Evolutionary conservation across 2,113 vertebrate genomes (phyloP), one percentile per base, ranked within the genome.

Genomic region (Pycnonotus jocosus): DNA sequence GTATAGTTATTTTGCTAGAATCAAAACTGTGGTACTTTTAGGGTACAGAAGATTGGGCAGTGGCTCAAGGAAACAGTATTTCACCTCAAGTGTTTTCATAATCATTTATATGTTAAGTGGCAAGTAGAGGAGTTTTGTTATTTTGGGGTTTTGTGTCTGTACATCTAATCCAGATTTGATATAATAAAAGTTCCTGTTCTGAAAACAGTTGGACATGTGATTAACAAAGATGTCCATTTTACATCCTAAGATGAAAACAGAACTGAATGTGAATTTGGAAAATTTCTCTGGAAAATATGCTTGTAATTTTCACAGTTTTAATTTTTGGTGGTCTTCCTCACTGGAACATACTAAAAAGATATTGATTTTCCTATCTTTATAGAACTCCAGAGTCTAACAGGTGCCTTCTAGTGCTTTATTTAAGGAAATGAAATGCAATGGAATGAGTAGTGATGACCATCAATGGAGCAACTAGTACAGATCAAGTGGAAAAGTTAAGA

Each of bases 31-130:
- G 18, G 45, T 92, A 84, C 17, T 78, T 92, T 81, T 53, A 69
- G 53, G 25, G 22, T 82, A 65, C 12, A 72, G 31, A 87, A 94
- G 44, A 72, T 44, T 88, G 28, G 54, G n/a, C 40, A 92, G 20
- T 91, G 58, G 12, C 35, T 96, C 92, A 90, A 92, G 83, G 81
- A 96, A 84, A 88, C 30, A 71, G 35, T 81, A 80, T 72, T 78
- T 93, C 19, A 86, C 80, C 44, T 87, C 72, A 88, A 53, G 61
- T 92, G 30, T 92, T 93, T 86, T 38, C 95, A 21, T 83, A 44
- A 54, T 45, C 78, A 81, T 33, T 12, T 42, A 9, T 83, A 76
- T 57, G 58, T 96, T 81, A 94, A 42, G 31, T 65, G 76, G 40
- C 23, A 81, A 72, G 30, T 51, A 78, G 77, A 61, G 8, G n/a